These are phyloP conservation scores for Pseudococcus longispinus DNA, from an alignment of 2,888 invertebrate species.

Conservation along the genomic window DNA sequence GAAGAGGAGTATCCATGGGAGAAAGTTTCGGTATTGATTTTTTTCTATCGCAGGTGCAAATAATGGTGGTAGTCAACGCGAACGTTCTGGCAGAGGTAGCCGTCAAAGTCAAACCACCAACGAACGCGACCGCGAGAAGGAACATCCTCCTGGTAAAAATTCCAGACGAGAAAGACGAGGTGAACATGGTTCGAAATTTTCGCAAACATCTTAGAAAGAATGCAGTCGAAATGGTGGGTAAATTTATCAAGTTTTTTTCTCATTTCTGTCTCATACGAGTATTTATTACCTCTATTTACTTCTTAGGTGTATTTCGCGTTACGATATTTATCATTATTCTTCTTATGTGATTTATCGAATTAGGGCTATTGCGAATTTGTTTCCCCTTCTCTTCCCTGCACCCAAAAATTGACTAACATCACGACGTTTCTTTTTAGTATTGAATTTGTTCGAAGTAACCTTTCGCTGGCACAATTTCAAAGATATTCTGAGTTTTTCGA, in stretches of 20 bases:
- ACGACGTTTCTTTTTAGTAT: too few relatives aligned
- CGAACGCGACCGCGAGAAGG: conserved; percentile 51
- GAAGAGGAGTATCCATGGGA: background rate
- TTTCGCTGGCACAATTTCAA: too few relatives aligned
- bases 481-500: too few relatives aligned
- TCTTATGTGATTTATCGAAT: too few relatives aligned
- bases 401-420: too few relatives aligned
- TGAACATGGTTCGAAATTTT: conserved; percentile 49
- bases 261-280: background rate
- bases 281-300: too few relatives aligned
- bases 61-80: conserved; percentile 33
- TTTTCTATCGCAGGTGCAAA: background rate
- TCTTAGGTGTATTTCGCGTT: too few relatives aligned
- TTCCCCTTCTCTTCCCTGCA: too few relatives aligned
- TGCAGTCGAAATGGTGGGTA: background rate
- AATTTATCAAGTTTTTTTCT: background rate
- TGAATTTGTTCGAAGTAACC: too few relatives aligned
- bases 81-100: conserved; percentile 34
- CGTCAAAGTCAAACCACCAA: conserved; percentile 48
- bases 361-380: too few relatives aligned
- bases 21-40: background rate
- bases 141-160: conserved; percentile 44
- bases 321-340: too few relatives aligned
- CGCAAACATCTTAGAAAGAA: conserved; percentile 43
- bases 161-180: conserved; percentile 46